Evolutionary conservation across 2,113 vertebrate genomes (phyloP).

Genomic region (Loxodonta africana): DNA sequence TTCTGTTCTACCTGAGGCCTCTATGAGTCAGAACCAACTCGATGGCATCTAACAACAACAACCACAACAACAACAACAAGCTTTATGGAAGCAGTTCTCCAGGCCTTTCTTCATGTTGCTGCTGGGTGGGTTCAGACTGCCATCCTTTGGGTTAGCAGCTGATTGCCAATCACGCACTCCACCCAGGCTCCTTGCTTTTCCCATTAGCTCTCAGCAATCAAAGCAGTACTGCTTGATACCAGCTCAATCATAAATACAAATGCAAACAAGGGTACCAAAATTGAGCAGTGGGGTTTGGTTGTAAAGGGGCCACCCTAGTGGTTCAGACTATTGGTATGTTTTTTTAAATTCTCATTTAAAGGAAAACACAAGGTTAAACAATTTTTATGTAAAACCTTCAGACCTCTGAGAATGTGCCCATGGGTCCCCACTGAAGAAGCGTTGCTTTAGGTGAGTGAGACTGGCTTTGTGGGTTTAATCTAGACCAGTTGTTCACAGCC

Average conservation of each 20-base stretch:
- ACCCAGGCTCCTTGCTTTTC: background rate
- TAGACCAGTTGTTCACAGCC: background rate
- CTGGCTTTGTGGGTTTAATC: background rate
- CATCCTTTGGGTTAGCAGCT: too few species aligned
- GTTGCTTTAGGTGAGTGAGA: background rate
- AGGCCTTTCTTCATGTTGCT: too few species aligned
- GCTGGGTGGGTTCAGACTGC: too few species aligned
- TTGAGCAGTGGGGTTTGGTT: background rate
- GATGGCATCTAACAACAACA: too few species aligned
- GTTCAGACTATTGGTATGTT: background rate
- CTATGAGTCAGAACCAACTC: too few species aligned
- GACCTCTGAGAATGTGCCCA: background rate
- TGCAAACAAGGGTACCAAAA: background rate
- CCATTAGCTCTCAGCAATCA: fast-evolving
- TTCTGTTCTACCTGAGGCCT: too few species aligned
- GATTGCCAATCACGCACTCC: too few species aligned
- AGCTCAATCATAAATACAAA: fast-evolving
- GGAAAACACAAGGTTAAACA: background rate
- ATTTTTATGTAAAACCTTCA: background rate
- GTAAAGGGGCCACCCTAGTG: background rate
- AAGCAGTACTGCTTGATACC: fast-evolving
- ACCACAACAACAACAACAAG: too few species aligned
- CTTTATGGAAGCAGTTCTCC: too few species aligned
- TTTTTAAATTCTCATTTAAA: background rate
- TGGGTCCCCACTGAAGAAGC: background rate